Conservation (phyloP, 2,113 vertebrate genomes). For the Damaliscus lunatus region DNA sequence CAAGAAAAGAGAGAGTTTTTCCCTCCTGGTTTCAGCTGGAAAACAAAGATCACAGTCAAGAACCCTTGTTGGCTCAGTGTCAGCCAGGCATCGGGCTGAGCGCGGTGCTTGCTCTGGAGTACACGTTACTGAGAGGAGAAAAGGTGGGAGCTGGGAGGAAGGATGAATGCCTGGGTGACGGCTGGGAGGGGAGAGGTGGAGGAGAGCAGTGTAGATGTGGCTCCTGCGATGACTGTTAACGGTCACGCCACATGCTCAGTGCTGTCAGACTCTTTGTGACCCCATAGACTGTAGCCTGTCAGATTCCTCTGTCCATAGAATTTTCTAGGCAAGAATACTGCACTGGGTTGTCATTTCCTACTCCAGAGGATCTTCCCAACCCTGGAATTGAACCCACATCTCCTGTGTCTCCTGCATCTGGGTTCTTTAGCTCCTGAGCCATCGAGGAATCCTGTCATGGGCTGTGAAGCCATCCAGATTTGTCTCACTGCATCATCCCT, state of each 20-base stretch:
- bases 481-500: not conserved
- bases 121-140: not conserved
- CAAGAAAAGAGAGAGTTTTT: not conserved
- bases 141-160: not conserved
- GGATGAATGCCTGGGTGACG: not conserved
- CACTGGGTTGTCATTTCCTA: not conserved
- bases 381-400: not conserved
- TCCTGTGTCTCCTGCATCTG: not conserved
- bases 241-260: not conserved
- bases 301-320: not conserved
- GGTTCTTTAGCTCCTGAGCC: not conserved
- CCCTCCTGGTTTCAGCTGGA: not conserved
- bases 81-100: not conserved
- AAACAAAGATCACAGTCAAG: not conserved
- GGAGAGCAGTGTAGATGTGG: not conserved
- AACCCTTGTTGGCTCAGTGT: not conserved
- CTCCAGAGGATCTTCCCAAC: not conserved
- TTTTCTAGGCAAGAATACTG: not conserved
- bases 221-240: not conserved
- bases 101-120: not conserved
- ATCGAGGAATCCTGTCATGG: not conserved
- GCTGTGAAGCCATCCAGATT: not conserved
- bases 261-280: not conserved
- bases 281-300: not conserved
- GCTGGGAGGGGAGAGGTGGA: not conserved